Percentiles rank a stretch among this genome's conserved stretches.
These are phyloP conservation scores for Zalophus californianus DNA, from an alignment of 2,797 vertebrate genomes.

Conservation along the genomic window DNA sequence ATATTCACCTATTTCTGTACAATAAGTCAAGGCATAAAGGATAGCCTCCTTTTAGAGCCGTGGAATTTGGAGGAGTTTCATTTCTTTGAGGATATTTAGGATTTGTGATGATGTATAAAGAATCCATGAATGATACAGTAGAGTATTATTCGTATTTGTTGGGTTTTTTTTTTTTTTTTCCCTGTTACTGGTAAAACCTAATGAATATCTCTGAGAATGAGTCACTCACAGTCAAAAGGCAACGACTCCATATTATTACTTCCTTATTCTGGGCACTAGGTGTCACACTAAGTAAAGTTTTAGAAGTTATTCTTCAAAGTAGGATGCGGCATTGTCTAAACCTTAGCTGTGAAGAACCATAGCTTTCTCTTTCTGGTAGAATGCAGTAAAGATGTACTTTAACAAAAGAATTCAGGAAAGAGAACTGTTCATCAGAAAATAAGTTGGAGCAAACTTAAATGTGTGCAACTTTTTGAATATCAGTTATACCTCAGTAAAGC, in stretches of 20 bases:
- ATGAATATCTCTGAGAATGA: not conserved
- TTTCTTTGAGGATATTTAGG: not conserved
- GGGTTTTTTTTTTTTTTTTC: slow-evolving; percentile 7
- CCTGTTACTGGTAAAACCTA: not conserved
- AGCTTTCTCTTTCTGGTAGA: slow-evolving; percentile 45
- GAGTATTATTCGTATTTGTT: not conserved
- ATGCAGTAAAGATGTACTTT: slow-evolving; percentile 7
- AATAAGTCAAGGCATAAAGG: not conserved
- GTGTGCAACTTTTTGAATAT: not conserved
- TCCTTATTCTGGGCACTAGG: slow-evolving; percentile 83
- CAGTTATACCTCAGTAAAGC: not conserved
- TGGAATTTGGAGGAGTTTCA: not conserved
- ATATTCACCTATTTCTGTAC: not conserved
- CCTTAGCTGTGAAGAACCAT: not conserved
- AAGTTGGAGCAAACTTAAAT: not conserved
- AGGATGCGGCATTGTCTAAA: slow-evolving; percentile 59
- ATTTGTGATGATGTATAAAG: not conserved
- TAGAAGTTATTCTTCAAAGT: slow-evolving; percentile 50
- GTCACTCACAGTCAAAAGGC: not conserved
- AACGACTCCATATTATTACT: not conserved
- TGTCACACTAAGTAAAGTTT: slow-evolving; percentile 85
- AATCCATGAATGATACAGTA: not conserved
- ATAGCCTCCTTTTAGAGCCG: not conserved
- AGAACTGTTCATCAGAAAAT: slow-evolving; percentile 33
- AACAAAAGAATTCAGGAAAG: not conserved